Conservation (phyloP, 2,113 vertebrate genomes). For the Noctilio leporinus region DNA sequence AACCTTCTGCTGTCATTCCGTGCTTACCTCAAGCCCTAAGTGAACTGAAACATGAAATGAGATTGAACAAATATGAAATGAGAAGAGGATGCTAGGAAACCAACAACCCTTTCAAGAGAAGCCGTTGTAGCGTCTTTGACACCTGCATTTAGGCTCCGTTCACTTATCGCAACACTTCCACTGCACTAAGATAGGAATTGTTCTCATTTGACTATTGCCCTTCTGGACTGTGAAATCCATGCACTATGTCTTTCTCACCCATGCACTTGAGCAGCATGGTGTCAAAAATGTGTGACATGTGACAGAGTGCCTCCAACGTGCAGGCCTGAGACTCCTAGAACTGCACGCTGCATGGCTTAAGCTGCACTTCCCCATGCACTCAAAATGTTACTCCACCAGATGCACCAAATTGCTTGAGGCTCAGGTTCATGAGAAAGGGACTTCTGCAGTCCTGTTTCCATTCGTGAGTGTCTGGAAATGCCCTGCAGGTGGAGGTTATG, state of each 20-base stretch:
- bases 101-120: not conserved
- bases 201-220: rapidly evolving
- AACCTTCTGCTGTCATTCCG: not conserved
- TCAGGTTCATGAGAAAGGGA: not conserved
- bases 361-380: not conserved
- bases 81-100: not conserved
- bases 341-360: not conserved
- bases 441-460: not conserved
- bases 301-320: not conserved
- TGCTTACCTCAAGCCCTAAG: not conserved
- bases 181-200: rapidly evolving
- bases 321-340: not conserved
- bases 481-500: not conserved
- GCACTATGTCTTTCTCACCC: not conserved
- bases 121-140: not conserved
- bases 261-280: not conserved
- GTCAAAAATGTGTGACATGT: not conserved
- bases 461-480: not conserved
- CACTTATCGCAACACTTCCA: not conserved
- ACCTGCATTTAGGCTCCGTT: not conserved
- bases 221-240: not conserved
- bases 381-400: not conserved
- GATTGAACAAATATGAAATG: not conserved
- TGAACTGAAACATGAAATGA: not conserved
- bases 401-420: not conserved